Evolutionary conservation across 30 jellyfish, hydroid and myxozoan genomes (phyloP), one percentile per base, ranked within the genome.

Genomic region (Chironex yamaguchii): DNA sequence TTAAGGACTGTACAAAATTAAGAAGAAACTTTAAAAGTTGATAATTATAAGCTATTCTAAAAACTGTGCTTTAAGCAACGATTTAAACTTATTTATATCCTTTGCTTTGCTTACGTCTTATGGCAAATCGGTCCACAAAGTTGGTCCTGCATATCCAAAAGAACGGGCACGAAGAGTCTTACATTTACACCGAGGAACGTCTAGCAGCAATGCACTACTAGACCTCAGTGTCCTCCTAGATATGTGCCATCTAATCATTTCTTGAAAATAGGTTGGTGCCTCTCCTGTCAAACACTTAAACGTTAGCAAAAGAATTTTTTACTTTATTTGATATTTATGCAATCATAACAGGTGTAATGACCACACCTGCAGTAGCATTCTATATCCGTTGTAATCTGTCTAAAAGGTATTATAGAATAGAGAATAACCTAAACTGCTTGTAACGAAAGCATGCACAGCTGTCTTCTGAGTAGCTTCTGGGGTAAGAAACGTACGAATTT

Each of bases 261-360:
- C 75, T 28, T 76, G 79, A 75, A 79, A 79, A 79, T 79, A 79
- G 68, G 52, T 29, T 54, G 42, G 90, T 32, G 82, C 82, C 36
- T 79, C 52, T 79, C 90, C 69, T 79, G 68, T 29, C 42, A 79
- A 53, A 24, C 81, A 76, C 63, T 76, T 52, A 24, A 52, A 50
- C 33, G 1, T 52, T 36, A 76, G 79, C 1, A 76, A 76, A 30
- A 49, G 67, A 24, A 24, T 76, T 76, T 53, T 42, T 42, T n/a
- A n/a, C n/a, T n/a, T n/a, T n/a, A n/a, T n/a, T n/a, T n/a, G n/a
- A n/a, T n/a, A n/a, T n/a, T n/a, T n/a, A n/a, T n/a, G n/a, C n/a
- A n/a, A n/a, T n/a, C n/a, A n/a, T n/a, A n/a, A n/a, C n/a, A n/a
- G n/a, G n/a, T n/a, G n/a, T n/a, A n/a, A n/a, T 42, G 13, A 42